Evolutionary conservation across 2,888 invertebrate species (phyloP), one percentile per base, ranked within the genome.

Genomic region (Laspeyria flexula): DNA sequence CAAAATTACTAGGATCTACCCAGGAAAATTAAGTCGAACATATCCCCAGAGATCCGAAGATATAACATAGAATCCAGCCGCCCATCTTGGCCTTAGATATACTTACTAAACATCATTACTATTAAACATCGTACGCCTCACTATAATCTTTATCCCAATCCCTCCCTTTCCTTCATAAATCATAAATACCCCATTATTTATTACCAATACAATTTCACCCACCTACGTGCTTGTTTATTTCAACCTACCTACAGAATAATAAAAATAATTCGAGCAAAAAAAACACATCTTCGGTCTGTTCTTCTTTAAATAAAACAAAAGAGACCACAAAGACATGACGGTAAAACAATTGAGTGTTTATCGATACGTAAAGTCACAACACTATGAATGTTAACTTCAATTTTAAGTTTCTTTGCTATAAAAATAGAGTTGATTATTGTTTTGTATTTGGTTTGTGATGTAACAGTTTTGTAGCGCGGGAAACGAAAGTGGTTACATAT

Each of bases 271-370:
- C 63, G 25, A 59, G 48, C 61, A 58, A 79, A 79, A 78, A 75
- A 70, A 76, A 79, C 73, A 74, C 72, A 78, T 81, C 78, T 75
- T 75, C 71, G 81, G 80, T 83, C 80, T 79, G 77, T 81, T 83
- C 83, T 81, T 79, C 68, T 75, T 90, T 92, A 90, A 91, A 91
- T 90, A 90, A 91, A 90, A 90, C 90, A 91, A 90, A 90, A 90
- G 89, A 85, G 79, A 80, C 80, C 81, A 85, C 87, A 85, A 85
- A 89, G 90, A 90, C 88, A 88, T 82, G 87, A 85, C 89, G 82
- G 90, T 90, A 90, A 91, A 92, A 92, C 91, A 92, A 92, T 92
- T 85, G 90, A 86, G 63, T 76, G 29, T 47, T 29, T 50, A 69
- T 81, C 79, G 75, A 79, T 60, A 65, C 25, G 6, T n/a, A 79